These are phyloP conservation scores for Diploptera punctata DNA, from an alignment of 2,888 invertebrate genomes.

Conservation along the genomic window DNA sequence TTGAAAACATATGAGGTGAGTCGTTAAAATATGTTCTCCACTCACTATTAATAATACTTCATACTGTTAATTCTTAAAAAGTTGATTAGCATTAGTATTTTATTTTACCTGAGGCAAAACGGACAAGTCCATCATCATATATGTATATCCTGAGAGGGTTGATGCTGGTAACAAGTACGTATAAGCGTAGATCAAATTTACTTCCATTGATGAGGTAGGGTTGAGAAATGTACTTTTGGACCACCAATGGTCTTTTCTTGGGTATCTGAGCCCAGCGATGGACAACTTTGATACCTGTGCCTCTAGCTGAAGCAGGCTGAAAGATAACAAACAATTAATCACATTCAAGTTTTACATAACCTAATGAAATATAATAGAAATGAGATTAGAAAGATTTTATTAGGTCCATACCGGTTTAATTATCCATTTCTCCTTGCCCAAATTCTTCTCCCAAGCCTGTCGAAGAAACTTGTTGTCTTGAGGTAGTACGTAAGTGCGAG, in stretches of 20 bases:
- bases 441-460: constrained; percentile 84
- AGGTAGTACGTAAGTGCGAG: constrained; percentile 90
- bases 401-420: constrained; percentile 84
- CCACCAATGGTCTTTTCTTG: constrained; percentile 86
- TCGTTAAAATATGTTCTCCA: no score
- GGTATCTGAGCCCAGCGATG: constrained; percentile 95
- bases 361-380: no score
- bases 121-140: constrained; percentile 93
- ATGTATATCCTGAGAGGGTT: constrained; percentile 93
- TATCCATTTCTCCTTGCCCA: constrained; percentile 88
- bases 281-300: constrained; percentile 94
- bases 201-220: constrained; percentile 91
- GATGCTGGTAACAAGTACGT: constrained; percentile 92
- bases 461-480: constrained; percentile 82
- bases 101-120: constrained; percentile 93
- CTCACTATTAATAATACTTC: no score
- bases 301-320: constrained; percentile 95
- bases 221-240: constrained; percentile 86
- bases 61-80: no score
- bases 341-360: no score
- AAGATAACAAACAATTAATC: constrained; percentile 45
- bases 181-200: constrained; percentile 96
- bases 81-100: no score
- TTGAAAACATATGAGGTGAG: no score
- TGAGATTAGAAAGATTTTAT: no score